Evolutionary conservation across 2,797 vertebrate species (phyloP), one percentile per base, ranked within the genome.

Genomic region (Urosaurus nigricauda): DNA sequence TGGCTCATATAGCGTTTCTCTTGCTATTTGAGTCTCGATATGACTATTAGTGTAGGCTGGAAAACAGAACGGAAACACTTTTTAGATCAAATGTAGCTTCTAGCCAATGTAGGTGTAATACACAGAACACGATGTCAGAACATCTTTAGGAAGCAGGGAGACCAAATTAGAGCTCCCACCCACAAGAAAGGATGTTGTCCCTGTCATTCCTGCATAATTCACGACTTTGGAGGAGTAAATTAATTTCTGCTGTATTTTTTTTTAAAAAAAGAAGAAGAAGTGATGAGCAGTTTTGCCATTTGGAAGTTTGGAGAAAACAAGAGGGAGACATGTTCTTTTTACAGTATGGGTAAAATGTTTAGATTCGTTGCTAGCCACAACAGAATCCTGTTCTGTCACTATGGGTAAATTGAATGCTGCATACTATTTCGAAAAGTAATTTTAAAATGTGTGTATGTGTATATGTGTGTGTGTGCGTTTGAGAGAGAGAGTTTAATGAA

Each of bases 351-450:
- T 43, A 84, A 88, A 92, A 91, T 84, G 29, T 19, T 86, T 26
- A 14, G 70, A 56, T 81, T 92, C 81, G 74, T 90, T 93, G 91
- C 35, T 80, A 89, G 91, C 83, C 19, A 21, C 81, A 4, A 68
- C 32, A 83, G 84, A 84, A 85, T 81, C 89, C 89, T 86, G 0
- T 56, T 11, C 68, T 40, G 78, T 77, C 90, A 91, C 86, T 83
- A 92, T 35, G 37, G 83, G 91, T 90, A 92, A 92, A 91, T 78
- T 93, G 89, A 91, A 88, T 80, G 88, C 81, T 58, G 75, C 89
- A 86, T 87, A 90, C 79, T 82, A 79, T 87, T 92, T 93, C 91
- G 43, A 79, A 87, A 88, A 91, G 89, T 78, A 8, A 90, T 93
- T 92, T 83, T 7, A 81, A 87, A 86, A 1, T 6, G 80, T 90